These are phyloP conservation scores for Vultur gryphus DNA, from an alignment of 2,797 vertebrate species.

Conservation along the genomic window DNA sequence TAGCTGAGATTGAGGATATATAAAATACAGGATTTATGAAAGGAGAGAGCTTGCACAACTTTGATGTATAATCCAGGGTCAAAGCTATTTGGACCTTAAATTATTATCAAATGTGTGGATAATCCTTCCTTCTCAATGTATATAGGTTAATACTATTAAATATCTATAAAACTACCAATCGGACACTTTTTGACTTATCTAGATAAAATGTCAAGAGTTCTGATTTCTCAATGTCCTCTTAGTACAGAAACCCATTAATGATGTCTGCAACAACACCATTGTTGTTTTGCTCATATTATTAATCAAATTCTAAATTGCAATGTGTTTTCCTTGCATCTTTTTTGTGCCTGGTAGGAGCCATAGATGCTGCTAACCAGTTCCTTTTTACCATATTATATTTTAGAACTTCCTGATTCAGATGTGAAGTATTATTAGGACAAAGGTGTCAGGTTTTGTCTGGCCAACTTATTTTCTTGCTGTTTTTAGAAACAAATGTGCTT, in stretches of 20 bases:
- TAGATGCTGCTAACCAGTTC: not conserved
- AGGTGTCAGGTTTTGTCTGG: not conserved
- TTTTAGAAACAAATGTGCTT: constrained; percentile 39
- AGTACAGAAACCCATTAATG: not conserved
- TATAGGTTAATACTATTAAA: not conserved
- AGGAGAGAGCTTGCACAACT: not conserved
- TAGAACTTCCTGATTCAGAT: not conserved
- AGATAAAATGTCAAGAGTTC: not conserved
- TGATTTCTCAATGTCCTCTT: not conserved
- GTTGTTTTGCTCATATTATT: not conserved
- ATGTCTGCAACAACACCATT: not conserved
- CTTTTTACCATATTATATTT: not conserved
- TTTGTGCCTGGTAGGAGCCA: not conserved
- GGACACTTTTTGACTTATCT: not conserved
- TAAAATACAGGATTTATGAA: not conserved
- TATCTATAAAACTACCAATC: not conserved
- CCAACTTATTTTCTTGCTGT: not conserved
- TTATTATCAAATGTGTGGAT: not conserved
- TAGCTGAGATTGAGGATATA: not conserved
- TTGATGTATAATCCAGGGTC: not conserved
- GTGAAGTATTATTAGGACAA: not conserved
- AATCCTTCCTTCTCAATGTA: not conserved
- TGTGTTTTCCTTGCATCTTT: not conserved
- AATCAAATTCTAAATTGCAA: not conserved
- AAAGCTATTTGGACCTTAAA: not conserved